Base-by-base conservation (phyloP, 2,888 invertebrate species). In the Leuctra nigra region DNA sequence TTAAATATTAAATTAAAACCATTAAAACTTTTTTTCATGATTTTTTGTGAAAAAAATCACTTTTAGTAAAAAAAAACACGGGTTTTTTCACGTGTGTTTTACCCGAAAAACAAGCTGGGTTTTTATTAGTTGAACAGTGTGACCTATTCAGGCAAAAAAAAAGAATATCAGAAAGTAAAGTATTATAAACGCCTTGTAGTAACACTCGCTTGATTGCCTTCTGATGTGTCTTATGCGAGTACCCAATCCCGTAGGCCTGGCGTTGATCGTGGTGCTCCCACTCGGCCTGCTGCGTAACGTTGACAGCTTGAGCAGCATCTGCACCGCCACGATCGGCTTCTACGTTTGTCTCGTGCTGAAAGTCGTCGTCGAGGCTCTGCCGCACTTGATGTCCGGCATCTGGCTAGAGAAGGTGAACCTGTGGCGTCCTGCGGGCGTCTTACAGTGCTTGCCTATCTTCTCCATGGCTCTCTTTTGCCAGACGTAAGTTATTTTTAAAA, bases 391-490 rank as follows among this genome's bases (percentile, higher is more conserved):
- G 60, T 76, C 80, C 0, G 83, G 82, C 3, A 85, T 87, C 64
- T 93, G 92, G 91, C 73, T 80, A 36, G 70, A 77, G 1, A 78
- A 82, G 61, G 82, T 92, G 1, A 78, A 83, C 64, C 81, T 84
- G 68, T 94, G 93, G 93, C 80, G 84, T 64, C 87, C 91, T 0
- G 79, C 85, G 0, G 96, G 96, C 0, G 75, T 95, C 57, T 75
- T 97, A 52, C 92, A 93, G 66, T 93, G 94, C 69, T 77, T 97
- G 62, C 98, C 98, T 0, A 97, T 98, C 64, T 93, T 97, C 73
- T 89, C 94, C 11, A 92, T 97, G 88, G 95, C 97, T 0, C 77
- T 97, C 55, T 94, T 93, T 62, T 98, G 98, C 74, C 98, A 98
- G 75, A 94, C 96, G 84, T 91, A 73, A 80, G 83, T 76, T n/a